phyloP scores from a whole-genome alignment of 2,113 vertebrate species.

The Dromas ardeola region DNA sequence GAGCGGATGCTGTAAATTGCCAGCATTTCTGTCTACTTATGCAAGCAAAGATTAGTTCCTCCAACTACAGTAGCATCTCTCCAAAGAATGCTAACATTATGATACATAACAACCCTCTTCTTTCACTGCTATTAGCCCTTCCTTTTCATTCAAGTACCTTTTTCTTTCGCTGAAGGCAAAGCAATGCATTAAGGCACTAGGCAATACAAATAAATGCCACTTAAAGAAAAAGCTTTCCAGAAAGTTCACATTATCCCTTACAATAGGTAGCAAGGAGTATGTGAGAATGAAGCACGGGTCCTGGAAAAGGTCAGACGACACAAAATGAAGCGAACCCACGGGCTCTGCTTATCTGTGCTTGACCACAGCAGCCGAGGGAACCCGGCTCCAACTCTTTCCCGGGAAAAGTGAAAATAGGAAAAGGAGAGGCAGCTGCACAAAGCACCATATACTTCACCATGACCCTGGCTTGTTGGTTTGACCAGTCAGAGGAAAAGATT shows the following conservation, averaged over 20 bases:
- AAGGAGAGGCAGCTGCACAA: neutral
- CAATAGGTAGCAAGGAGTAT: neutral
- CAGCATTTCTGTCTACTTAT: constrained; percentile 61
- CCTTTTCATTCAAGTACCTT: constrained; percentile 35
- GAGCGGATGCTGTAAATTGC: constrained; percentile 60
- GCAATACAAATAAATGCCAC: constrained; percentile 22
- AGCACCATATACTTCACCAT: neutral
- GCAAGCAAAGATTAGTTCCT: constrained; percentile 57
- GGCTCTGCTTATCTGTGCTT: neutral
- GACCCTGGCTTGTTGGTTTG: neutral
- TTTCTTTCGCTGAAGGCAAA: constrained; percentile 18
- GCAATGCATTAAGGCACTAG: constrained; percentile 14
- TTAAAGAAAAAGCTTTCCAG: constrained; percentile 26
- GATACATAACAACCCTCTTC: constrained; percentile 36
- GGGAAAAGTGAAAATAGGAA: neutral
- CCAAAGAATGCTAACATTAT: constrained; percentile 41
- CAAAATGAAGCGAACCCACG: neutral
- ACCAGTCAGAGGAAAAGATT: neutral
- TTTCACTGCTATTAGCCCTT: constrained; percentile 19
- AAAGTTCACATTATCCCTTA: neutral
- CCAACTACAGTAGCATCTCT: constrained; percentile 26
- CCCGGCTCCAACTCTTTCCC: neutral
- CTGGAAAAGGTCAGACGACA: neutral
- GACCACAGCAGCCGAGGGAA: neutral
- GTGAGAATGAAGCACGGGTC: neutral